Evolutionary conservation across 2,113 vertebrate species (phyloP).

Genomic region (Microtus oregoni): DNA sequence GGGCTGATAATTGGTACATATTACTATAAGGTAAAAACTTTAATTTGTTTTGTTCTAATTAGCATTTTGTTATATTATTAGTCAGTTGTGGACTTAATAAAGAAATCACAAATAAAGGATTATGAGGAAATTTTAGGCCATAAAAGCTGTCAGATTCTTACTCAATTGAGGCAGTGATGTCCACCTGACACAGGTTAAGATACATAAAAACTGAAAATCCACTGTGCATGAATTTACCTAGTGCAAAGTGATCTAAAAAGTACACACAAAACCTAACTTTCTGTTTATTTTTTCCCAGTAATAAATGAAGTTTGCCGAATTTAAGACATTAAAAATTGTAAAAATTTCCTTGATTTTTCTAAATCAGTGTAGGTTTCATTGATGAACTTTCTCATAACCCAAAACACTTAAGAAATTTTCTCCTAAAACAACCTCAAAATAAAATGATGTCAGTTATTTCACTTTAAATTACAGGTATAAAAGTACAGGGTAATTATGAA

Average conservation of each 20-base stretch:
- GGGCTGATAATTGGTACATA: background rate
- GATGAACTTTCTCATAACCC: background rate
- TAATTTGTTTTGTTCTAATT: background rate
- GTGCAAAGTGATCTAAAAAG: background rate
- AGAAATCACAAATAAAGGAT: background rate
- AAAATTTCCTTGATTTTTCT: background rate
- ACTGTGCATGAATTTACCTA: background rate
- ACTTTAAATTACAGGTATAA: conserved; percentile 52
- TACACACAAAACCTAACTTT: background rate
- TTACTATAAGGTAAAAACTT: background rate
- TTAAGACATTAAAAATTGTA: background rate
- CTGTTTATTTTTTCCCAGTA: background rate
- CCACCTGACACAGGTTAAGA: background rate
- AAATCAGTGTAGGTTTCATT: background rate
- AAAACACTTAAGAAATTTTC: conserved; percentile 28
- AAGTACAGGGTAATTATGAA: conserved; percentile 2
- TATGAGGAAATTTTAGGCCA: background rate
- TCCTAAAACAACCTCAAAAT: background rate
- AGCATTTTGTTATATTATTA: background rate
- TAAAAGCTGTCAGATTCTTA: background rate
- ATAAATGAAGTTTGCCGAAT: background rate
- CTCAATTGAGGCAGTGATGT: no score
- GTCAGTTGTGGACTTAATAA: background rate
- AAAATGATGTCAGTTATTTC: conserved; percentile 11
- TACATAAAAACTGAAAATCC: background rate